Percentiles rank a stretch among this genome's conserved stretches.
These are phyloP conservation scores for Sinelater perroti DNA, from an alignment of 2,888 invertebrate genomes.

Conservation along the genomic window DNA sequence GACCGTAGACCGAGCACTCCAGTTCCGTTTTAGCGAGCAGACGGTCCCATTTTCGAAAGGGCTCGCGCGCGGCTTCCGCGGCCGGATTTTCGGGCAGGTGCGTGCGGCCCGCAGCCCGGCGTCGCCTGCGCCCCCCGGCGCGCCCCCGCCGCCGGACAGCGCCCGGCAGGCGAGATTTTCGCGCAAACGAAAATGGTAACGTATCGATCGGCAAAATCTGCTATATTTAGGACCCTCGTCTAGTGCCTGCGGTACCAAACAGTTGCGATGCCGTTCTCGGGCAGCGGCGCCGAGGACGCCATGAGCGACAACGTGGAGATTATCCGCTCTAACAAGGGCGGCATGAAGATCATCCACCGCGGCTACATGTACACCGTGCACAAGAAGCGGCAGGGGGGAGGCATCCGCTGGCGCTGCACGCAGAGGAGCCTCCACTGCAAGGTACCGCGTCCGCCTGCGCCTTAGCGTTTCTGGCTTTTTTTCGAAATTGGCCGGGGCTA, in stretches of 20 bases:
- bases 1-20: slow-evolving; percentile 31
- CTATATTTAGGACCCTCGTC: slow-evolving; percentile 47
- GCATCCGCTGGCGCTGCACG: slow-evolving; percentile 62
- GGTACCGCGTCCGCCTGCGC: too few species aligned
- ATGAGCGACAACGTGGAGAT: slow-evolving; percentile 50
- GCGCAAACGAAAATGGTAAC: slow-evolving; percentile 44
- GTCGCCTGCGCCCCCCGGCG: too few species aligned
- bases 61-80: too few species aligned
- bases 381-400: slow-evolving; percentile 58
- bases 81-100: too few species aligned
- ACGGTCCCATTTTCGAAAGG: slow-evolving; percentile 37
- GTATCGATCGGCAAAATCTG: slow-evolving; percentile 44
- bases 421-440: slow-evolving; percentile 59
- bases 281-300: background rate
- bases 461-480: too few species aligned
- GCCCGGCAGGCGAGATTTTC: too few species aligned
- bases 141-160: too few species aligned
- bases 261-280: slow-evolving; percentile 2
- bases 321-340: slow-evolving; percentile 62
- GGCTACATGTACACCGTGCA: slow-evolving; percentile 64
- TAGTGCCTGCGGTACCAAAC: slow-evolving; percentile 44
- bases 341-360: slow-evolving; percentile 60
- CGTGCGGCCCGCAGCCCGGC: too few species aligned
- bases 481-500: too few species aligned
- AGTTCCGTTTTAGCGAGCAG: slow-evolving; percentile 37